phyloP scores from a whole-genome alignment of 92 coral and sea anemone genomes.

The Phenganax stokvisi region DNA sequence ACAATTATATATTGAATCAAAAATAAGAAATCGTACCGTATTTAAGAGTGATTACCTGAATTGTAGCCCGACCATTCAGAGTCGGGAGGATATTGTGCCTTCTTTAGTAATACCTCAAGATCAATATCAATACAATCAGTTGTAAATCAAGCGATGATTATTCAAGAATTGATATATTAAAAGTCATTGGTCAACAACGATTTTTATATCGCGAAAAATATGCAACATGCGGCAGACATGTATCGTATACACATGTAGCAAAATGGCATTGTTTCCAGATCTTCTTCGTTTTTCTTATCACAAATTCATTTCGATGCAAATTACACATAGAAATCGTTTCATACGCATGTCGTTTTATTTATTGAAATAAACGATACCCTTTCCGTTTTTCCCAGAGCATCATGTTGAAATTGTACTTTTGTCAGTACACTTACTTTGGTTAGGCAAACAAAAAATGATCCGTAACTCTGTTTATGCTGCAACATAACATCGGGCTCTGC shows the following conservation, averaged over 20 bases:
- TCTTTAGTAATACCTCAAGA: conserved; percentile 71
- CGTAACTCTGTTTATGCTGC: conserved; percentile 64
- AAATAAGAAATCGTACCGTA: not conserved
- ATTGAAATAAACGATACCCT: too few relatives aligned
- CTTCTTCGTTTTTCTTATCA: too few relatives aligned
- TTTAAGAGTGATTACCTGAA: conserved; percentile 56
- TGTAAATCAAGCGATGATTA: conserved; percentile 14
- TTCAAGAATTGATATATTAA: not conserved
- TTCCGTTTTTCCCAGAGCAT: too few relatives aligned
- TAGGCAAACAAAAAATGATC: conserved; percentile 65
- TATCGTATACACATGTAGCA: too few relatives aligned
- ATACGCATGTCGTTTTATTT: too few relatives aligned
- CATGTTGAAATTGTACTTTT: not conserved
- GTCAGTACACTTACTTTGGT: conserved; percentile 55
- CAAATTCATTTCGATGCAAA: too few relatives aligned
- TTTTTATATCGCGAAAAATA: not conserved
- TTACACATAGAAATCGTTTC: too few relatives aligned
- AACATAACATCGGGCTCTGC: conserved; percentile 60
- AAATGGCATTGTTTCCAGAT: too few relatives aligned
- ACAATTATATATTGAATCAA: not conserved
- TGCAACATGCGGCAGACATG: not conserved
- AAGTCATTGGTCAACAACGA: not conserved
- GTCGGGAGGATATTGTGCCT: conserved; percentile 91
- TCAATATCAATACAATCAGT: not conserved
- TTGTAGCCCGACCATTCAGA: conserved; percentile 80